Conservation (phyloP, 2,888 invertebrate genomes). For the Himalopsyche anomala region DNA sequence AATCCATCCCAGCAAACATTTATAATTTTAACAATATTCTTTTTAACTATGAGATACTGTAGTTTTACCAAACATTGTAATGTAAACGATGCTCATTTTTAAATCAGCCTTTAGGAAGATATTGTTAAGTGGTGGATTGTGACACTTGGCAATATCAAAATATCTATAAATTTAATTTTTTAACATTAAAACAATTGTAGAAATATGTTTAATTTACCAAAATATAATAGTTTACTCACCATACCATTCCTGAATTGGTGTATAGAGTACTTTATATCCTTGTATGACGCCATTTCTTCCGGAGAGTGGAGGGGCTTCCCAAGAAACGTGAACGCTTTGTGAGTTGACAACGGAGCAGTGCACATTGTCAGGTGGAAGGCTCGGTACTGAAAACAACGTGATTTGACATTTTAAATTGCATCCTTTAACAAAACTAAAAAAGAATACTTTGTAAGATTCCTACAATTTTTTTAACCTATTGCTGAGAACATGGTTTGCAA, state of each 20-base stretch:
- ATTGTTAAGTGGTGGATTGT: not conserved
- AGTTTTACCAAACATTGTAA: no score
- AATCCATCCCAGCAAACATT: no score
- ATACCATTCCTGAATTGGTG: slow-evolving; percentile 87
- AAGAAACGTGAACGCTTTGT: slow-evolving; percentile 89
- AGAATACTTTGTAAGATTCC: no score
- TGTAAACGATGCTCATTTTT: no score
- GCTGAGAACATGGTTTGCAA: no score
- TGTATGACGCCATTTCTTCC: slow-evolving; percentile 91
- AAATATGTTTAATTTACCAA: slow-evolving; percentile 6
- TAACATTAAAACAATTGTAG: not conserved
- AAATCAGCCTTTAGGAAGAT: not conserved
- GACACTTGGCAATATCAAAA: not conserved
- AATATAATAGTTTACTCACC: slow-evolving; percentile 78
- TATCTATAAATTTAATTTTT: not conserved
- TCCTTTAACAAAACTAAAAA: no score
- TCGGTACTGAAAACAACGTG: slow-evolving; percentile 81
- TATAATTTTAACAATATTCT: no score
- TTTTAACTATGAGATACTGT: no score
- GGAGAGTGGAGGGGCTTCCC: slow-evolving; percentile 88
- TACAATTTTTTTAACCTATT: no score
- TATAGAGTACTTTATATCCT: slow-evolving; percentile 90
- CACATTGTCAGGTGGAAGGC: slow-evolving; percentile 88
- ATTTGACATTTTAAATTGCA: no score
- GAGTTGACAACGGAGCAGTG: slow-evolving; percentile 89